These are phyloP conservation scores for Tyrannus savana DNA, from an alignment of 2,113 vertebrate genomes.

Conservation along the genomic window DNA sequence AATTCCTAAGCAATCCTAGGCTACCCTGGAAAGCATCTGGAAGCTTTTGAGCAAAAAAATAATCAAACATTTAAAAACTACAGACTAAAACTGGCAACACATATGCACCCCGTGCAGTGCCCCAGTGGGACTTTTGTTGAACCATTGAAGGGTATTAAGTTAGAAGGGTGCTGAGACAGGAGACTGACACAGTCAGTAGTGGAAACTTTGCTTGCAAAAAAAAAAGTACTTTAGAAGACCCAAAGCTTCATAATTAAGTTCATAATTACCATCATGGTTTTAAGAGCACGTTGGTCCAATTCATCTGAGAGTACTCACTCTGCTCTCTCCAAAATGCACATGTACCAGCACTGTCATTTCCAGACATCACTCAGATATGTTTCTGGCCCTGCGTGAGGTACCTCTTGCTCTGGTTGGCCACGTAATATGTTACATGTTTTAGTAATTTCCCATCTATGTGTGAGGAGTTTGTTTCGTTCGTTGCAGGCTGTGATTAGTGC, in stretches of 20 bases:
- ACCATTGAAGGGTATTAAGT: neutral
- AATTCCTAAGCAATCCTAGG: neutral
- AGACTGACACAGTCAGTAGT: neutral
- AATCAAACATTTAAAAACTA: neutral
- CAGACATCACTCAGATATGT: neutral
- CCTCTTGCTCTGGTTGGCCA: neutral
- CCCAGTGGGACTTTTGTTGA: neutral
- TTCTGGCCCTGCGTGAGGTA: fast-evolving
- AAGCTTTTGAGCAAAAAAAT: neutral
- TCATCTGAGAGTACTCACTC: neutral
- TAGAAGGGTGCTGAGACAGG: neutral
- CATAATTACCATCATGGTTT: neutral
- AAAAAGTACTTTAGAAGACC: neutral
- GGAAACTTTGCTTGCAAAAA: neutral
- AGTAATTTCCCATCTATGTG: neutral
- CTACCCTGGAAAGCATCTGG: neutral
- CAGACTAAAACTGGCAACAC: neutral
- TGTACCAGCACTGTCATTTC: neutral
- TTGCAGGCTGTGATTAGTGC: neutral
- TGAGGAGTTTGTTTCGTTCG: neutral
- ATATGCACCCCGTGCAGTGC: fast-evolving
- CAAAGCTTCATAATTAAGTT: neutral
- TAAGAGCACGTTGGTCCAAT: neutral
- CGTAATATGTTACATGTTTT: fast-evolving
- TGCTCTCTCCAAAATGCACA: neutral